A percentile compares a stretch with the other conserved stretches of the same genome.
Evolutionary conservation across 2,797 vertebrate species (phyloP).

Genomic region (Helicolenus hilgendorfi): DNA sequence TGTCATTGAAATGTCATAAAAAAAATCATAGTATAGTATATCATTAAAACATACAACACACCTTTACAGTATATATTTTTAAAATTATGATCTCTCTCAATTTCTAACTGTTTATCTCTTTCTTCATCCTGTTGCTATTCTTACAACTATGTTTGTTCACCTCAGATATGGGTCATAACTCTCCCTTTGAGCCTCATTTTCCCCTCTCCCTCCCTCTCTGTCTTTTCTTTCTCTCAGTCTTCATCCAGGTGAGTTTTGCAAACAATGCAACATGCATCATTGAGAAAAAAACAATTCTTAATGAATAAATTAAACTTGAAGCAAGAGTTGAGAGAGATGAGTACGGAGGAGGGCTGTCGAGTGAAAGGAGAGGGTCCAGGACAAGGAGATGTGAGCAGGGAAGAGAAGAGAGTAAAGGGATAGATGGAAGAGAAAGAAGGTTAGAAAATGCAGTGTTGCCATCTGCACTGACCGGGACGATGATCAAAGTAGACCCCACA

Average conservation of each 20-base stretch:
- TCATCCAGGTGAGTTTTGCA: neutral
- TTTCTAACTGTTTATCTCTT: neutral
- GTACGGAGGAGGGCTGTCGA: neutral
- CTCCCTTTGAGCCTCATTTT: neutral
- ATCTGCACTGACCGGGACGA: slow-evolving; percentile 25
- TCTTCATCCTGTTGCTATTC: neutral
- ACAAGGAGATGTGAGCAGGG: neutral
- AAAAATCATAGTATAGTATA: neutral
- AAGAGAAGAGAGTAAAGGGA: neutral
- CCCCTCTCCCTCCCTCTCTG: neutral
- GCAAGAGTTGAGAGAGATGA: neutral
- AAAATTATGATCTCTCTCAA: neutral
- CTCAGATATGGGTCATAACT: neutral
- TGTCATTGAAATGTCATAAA: no score
- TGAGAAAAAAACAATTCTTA: neutral
- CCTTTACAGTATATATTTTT: neutral
- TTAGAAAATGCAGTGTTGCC: slow-evolving; percentile 39
- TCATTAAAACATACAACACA: neutral
- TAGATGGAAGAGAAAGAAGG: neutral
- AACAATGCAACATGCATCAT: neutral
- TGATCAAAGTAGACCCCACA: slow-evolving; percentile 36
- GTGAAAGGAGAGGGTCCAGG: neutral
- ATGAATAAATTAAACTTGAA: neutral
- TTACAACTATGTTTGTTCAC: neutral
- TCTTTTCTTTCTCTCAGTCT: neutral